These are phyloP conservation scores for Eubasilissa splendida DNA, from an alignment of 2,888 invertebrate genomes.

Conservation along the genomic window DNA sequence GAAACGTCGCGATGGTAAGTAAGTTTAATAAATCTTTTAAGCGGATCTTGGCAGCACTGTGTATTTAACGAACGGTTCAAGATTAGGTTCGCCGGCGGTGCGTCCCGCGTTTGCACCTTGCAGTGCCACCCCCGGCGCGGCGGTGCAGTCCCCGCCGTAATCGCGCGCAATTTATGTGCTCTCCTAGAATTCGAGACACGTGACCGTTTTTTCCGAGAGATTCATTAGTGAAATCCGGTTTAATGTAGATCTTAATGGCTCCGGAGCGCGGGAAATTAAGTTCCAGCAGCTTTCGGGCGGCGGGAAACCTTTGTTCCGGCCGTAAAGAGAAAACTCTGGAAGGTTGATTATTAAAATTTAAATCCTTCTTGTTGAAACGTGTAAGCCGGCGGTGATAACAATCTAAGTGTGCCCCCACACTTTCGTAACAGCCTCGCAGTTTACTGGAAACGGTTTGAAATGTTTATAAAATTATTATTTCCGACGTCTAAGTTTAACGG, in stretches of 20 bases:
- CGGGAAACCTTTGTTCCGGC: conserved; percentile 15
- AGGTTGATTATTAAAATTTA: conserved; percentile 37
- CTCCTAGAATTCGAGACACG: conserved; percentile 6
- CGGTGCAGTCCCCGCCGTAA: background rate
- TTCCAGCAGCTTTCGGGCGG: conserved; percentile 22
- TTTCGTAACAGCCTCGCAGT: conserved; percentile 10
- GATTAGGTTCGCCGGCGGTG: background rate
- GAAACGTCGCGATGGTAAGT: no score
- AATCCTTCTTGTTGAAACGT: conserved; percentile 24
- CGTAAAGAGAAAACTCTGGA: conserved; percentile 7
- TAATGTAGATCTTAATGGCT: conserved; percentile 19
- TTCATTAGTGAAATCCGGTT: conserved; percentile 35
- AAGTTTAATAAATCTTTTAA: no score
- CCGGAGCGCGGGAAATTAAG: conserved; percentile 5
- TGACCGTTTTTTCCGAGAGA: conserved; percentile 23
- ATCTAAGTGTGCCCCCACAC: conserved; percentile 6
- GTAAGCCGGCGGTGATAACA: conserved; percentile 32
- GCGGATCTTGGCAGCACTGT: background rate
- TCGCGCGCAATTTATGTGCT: conserved; percentile 27
- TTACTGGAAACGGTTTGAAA: conserved; percentile 3
- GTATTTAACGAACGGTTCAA: background rate
- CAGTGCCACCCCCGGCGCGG: background rate
- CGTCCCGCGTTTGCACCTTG: no score
- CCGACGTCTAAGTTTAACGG: conserved; percentile 22
- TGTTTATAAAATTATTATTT: conserved; percentile 27